These are phyloP conservation scores for Pyrocoelia pectoralis DNA, from an alignment of 2,888 invertebrate genomes.

Conservation along the genomic window DNA sequence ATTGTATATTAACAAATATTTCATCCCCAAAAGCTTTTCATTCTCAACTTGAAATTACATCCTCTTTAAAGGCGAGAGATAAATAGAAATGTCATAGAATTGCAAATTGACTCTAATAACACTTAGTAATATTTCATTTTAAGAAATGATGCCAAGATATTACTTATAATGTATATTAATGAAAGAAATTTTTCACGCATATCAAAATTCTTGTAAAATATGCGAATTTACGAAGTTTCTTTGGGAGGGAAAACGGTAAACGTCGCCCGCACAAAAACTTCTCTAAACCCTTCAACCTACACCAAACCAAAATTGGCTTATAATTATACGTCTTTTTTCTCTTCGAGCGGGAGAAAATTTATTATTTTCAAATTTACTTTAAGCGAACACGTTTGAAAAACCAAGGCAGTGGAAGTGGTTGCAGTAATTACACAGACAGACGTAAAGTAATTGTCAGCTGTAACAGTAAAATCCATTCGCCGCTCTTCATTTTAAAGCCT, in stretches of 20 bases:
- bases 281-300: neutral
- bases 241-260: neutral
- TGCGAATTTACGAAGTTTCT: neutral
- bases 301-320: neutral
- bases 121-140: slow-evolving; percentile 4
- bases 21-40: no score
- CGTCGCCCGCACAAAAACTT: neutral
- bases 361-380: neutral
- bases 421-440: slow-evolving; percentile 46
- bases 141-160: slow-evolving; percentile 1
- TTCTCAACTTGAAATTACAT: neutral
- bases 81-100: slow-evolving; percentile 4
- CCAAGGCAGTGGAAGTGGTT: slow-evolving; percentile 27
- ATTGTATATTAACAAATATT: neutral
- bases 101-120: slow-evolving; percentile 7
- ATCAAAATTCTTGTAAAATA: neutral
- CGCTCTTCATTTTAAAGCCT: slow-evolving; percentile 41
- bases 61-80: neutral
- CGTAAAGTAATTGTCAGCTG: slow-evolving; percentile 46
- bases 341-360: neutral
- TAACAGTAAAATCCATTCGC: slow-evolving; percentile 31
- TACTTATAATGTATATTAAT: slow-evolving; percentile 5
- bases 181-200: slow-evolving; percentile 6
- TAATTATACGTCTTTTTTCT: neutral
- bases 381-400: neutral